phyloP scores from a whole-genome alignment of 2,888 invertebrate species.

The Aelia acuminata region DNA sequence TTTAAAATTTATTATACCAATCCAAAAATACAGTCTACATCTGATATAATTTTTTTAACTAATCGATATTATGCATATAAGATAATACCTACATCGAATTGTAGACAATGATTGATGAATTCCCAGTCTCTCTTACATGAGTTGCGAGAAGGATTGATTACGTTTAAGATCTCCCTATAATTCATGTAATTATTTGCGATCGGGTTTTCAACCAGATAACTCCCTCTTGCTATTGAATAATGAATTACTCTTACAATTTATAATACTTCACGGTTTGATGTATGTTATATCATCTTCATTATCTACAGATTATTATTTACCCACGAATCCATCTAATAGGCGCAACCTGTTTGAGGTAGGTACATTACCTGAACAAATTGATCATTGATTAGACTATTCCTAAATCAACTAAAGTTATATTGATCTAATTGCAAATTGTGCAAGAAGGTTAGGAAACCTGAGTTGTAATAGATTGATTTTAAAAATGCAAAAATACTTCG shows the following conservation, averaged over 20 bases:
- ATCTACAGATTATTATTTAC: too few species aligned
- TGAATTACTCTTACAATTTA: background rate
- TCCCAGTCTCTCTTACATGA: background rate
- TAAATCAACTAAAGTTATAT: too few species aligned
- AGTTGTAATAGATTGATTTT: too few species aligned
- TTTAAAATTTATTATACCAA: background rate
- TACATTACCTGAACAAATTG: too few species aligned
- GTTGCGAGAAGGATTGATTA: conserved; percentile 7
- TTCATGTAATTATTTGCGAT: background rate
- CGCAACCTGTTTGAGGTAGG: too few species aligned
- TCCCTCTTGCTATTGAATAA: background rate
- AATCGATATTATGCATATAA: background rate
- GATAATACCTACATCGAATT: background rate
- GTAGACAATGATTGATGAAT: background rate
- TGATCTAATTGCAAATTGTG: too few species aligned
- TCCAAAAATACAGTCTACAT: background rate
- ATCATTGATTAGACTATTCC: too few species aligned
- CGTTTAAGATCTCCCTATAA: background rate
- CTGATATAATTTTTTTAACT: background rate
- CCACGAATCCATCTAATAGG: too few species aligned
- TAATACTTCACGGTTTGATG: background rate
- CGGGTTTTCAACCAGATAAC: background rate
- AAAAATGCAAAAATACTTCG: too few species aligned
- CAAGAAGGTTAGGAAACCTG: too few species aligned
- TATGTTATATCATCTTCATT: background rate